These are phyloP conservation scores for Sisor rabdophorus DNA, from an alignment of 2,113 vertebrate species.

Conservation along the genomic window DNA sequence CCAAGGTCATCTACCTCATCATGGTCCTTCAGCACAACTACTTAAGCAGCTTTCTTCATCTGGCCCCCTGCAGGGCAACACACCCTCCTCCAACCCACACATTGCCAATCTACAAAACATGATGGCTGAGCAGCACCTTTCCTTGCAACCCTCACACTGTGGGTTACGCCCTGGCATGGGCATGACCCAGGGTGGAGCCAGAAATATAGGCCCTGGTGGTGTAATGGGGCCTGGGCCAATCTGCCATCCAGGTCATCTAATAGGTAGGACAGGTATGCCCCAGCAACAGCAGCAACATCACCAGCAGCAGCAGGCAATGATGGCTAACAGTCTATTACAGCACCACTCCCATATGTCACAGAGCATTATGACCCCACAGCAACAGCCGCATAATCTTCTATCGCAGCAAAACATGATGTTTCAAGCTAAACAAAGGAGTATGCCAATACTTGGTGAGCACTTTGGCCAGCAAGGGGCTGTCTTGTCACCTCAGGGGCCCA, in stretches of 20 bases:
- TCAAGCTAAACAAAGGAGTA: constrained; percentile 88
- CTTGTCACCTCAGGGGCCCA: constrained; percentile 86
- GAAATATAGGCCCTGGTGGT: constrained; percentile 70
- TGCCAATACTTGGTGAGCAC: constrained; percentile 82
- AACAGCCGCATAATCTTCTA: constrained; percentile 80
- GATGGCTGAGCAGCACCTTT: constrained; percentile 90
- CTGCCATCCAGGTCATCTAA: constrained; percentile 87
- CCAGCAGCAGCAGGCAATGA: constrained; percentile 74
- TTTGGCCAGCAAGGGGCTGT: constrained; percentile 84
- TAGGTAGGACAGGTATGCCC: constrained; percentile 89
- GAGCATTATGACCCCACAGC: constrained; percentile 84
- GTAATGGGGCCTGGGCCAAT: constrained; percentile 75
- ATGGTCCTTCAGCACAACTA: constrained; percentile 64
- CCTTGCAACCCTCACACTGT: constrained; percentile 65
- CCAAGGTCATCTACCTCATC: constrained; percentile 61
- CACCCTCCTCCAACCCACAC: constrained; percentile 85
- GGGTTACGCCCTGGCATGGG: constrained; percentile 73
- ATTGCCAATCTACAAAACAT: constrained; percentile 96
- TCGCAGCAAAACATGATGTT: constrained; percentile 97
- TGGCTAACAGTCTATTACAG: constrained; percentile 78
- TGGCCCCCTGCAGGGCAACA: constrained; percentile 54
- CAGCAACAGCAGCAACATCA: constrained; percentile 67
- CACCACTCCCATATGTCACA: constrained; percentile 72
- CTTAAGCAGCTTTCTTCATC: constrained; percentile 69
- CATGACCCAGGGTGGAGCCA: constrained; percentile 67